phyloP scores from a whole-genome alignment of 2,888 invertebrate genomes.

The Deroplatys truncata region DNA sequence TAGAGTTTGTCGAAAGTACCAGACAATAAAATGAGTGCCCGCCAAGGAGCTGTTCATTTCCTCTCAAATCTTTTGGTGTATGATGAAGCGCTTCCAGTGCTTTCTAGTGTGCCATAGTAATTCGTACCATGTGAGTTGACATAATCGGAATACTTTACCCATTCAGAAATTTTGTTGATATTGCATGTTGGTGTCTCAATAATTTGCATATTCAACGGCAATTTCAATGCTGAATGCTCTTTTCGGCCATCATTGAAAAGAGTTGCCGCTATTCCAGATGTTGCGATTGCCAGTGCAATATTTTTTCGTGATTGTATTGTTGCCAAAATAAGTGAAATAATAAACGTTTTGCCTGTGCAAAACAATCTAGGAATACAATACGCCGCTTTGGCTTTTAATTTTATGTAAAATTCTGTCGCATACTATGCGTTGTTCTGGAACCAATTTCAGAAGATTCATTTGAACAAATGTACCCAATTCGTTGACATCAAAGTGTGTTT shows the following conservation, averaged over 20 bases:
- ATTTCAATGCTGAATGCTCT: background rate
- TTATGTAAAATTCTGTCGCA: too few species aligned
- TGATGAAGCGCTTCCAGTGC: conserved; percentile 9
- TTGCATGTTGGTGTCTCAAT: conserved; percentile 12
- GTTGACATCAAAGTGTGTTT: too few species aligned
- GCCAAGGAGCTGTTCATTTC: background rate
- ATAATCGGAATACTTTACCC: conserved; percentile 13
- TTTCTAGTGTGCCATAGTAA: conserved; percentile 14
- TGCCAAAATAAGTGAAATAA: too few species aligned
- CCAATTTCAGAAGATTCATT: too few species aligned
- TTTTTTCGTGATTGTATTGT: too few species aligned
- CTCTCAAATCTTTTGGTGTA: background rate
- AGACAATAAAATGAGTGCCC: conserved; percentile 18
- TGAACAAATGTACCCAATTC: too few species aligned
- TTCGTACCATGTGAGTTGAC: conserved; percentile 17
- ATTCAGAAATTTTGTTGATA: conserved; percentile 9
- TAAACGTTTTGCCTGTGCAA: too few species aligned
- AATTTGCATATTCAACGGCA: conserved; percentile 7
- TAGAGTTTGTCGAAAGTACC: conserved; percentile 23
- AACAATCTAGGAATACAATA: too few species aligned
- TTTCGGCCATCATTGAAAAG: background rate
- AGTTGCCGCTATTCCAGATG: too few species aligned
- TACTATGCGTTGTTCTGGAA: too few species aligned
- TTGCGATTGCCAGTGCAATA: too few species aligned
- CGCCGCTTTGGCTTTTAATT: too few species aligned